These are phyloP conservation scores for Heliopora coerulea DNA, from an alignment of 92 coral and sea anemone species.

Conservation along the genomic window DNA sequence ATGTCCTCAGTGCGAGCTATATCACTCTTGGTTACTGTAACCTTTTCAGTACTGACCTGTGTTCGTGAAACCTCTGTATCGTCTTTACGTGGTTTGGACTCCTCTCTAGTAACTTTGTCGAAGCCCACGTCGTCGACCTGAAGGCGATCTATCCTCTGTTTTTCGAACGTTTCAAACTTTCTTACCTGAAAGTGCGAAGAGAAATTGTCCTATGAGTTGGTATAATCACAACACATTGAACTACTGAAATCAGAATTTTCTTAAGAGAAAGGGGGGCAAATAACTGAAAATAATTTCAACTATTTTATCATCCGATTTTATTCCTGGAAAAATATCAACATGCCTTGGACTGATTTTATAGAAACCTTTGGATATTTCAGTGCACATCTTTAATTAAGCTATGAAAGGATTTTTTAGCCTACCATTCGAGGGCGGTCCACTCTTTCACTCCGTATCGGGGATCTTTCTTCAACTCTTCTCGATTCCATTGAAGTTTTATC, in stretches of 20 bases:
- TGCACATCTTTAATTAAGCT: not conserved
- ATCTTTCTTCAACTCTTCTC: not conserved
- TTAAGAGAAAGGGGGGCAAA: no score
- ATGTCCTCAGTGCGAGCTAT: not conserved
- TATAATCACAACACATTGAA: not conserved
- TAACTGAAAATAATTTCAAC: no score
- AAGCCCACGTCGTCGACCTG: not conserved
- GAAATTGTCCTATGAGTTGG: no score
- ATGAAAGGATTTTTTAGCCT: not conserved
- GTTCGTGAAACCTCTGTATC: not conserved
- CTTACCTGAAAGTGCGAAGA: no score
- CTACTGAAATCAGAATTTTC: no score
- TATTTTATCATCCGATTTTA: no score
- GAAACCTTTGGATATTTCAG: no score
- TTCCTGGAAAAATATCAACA: no score
- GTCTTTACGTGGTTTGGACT: not conserved
- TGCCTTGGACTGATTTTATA: no score
- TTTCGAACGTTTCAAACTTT: not conserved
- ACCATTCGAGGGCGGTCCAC: slow-evolving; percentile 5
- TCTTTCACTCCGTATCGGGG: not conserved
- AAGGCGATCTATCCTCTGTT: not conserved
- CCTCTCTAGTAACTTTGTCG: not conserved
- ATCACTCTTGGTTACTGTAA: not conserved
- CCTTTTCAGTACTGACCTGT: not conserved
- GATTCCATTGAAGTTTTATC: no score